Base-by-base conservation (phyloP, 2,113 vertebrate genomes). In the Neogobius melanostomus region DNA sequence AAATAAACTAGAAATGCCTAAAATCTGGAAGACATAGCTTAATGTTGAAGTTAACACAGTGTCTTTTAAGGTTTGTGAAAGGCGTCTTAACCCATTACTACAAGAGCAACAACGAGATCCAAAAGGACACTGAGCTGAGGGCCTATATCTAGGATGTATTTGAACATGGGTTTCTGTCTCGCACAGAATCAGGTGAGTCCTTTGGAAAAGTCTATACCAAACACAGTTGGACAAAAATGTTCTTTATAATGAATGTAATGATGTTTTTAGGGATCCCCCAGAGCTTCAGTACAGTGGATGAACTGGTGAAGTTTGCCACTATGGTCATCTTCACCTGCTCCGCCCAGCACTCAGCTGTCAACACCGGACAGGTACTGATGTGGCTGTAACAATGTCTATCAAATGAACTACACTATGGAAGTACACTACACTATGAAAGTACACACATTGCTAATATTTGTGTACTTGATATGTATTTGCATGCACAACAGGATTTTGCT, bases 141-240 rank as follows among this genome's bases (percentile, higher is more conserved):
- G 79, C 43, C 17, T 93, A 91, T 93, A 89, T 93, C 56, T 57
- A 63, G 6, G 94, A 95, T 66, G 94, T 95, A 87, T 94, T 91
- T 79, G 82, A 88, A 44, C 84, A 94, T 42, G 93, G 93, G 2
- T 92, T 95, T 8, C 87, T 94, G 16, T 86, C 85, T 36, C 77
- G 89, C 0, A 49, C 67, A 51, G 14, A 53, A 50, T 83, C 90
- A 87, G 94, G 94, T 95, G 66, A 43, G 92, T 85, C 91, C 45
- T 76, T 75, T 16, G 92, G 93, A 10, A 42, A 60, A 76, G 79
- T 75, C 11, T 81, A 93, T 50, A 90, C 4, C 2, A 16, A 93
- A 10, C 72, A 92, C 8, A 74, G 74, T 21, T 79, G 85, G 0
- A 11, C 1, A 46, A 11, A 7, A 42, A 47, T 15, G 11, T 71